Conservation (phyloP, 2,888 invertebrate genomes). For the Synanthedon vespiformis region DNA sequence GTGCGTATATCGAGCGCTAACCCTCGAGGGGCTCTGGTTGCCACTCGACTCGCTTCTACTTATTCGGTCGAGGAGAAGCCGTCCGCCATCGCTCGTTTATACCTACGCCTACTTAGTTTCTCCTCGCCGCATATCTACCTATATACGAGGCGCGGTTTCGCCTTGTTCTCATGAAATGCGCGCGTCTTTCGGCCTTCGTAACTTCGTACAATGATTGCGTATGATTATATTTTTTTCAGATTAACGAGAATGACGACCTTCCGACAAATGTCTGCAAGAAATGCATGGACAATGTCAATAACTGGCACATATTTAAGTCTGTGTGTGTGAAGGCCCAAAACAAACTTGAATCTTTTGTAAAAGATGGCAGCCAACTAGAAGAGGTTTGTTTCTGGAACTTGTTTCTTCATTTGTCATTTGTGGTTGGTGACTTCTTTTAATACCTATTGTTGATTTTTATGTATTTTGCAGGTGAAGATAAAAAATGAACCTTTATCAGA, state of each 20-base stretch:
- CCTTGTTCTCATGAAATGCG: slow-evolving; percentile 60
- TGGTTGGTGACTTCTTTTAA: slow-evolving; percentile 13
- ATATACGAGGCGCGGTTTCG: slow-evolving; percentile 59
- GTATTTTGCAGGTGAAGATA: slow-evolving; percentile 63
- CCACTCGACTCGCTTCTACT: slow-evolving; percentile 68
- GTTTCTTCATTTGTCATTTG: slow-evolving; percentile 42
- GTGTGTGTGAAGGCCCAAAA: slow-evolving; percentile 75
- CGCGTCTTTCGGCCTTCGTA: slow-evolving; percentile 43
- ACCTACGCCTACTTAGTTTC: slow-evolving; percentile 68
- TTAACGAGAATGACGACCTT: slow-evolving; percentile 72
- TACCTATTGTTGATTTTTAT: slow-evolving; percentile 13
- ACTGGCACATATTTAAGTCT: slow-evolving; percentile 75
- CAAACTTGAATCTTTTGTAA: slow-evolving; percentile 72
- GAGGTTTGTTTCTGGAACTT: slow-evolving; percentile 43
- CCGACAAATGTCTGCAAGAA: slow-evolving; percentile 75
- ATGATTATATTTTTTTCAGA: slow-evolving; percentile 67
- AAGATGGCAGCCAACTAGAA: slow-evolving; percentile 66
- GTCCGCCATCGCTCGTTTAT: slow-evolving; percentile 46
- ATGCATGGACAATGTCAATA: slow-evolving; percentile 74
- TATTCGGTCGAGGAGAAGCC: slow-evolving; percentile 65
- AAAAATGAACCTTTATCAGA: slow-evolving; percentile 71
- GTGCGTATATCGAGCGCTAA: slow-evolving; percentile 68
- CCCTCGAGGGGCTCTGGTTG: slow-evolving; percentile 68
- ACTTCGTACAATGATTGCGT: slow-evolving; percentile 45
- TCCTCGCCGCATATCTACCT: slow-evolving; percentile 55